These are phyloP conservation scores for Gymnothorax javanicus DNA, from an alignment of 2,797 vertebrate genomes.

Conservation along the genomic window DNA sequence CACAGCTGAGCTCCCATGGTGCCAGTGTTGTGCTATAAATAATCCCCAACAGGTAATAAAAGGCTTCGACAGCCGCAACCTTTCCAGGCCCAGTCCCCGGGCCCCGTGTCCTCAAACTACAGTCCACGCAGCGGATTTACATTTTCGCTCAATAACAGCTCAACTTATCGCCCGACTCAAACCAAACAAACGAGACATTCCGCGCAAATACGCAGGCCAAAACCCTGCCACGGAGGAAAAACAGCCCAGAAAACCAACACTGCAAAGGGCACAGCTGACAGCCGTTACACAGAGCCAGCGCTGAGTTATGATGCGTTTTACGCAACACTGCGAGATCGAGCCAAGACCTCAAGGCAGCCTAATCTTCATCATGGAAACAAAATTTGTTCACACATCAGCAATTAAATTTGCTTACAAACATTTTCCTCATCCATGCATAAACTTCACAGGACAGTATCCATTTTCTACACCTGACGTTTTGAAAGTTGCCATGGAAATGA, in stretches of 20 bases:
- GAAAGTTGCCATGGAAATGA: neutral
- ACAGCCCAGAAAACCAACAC: neutral
- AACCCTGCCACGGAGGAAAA: neutral
- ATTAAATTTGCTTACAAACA: neutral
- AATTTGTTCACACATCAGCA: neutral
- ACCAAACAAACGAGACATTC: neutral
- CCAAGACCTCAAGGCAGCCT: neutral
- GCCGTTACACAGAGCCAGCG: too few relatives aligned
- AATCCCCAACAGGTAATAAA: conserved; percentile 76
- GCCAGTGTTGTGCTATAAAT: conserved; percentile 67
- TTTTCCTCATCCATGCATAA: neutral
- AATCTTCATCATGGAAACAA: neutral
- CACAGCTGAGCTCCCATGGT: conserved; percentile 65
- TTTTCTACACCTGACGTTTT: neutral
- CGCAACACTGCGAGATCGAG: too few relatives aligned
- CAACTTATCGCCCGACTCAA: neutral
- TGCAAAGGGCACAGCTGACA: neutral
- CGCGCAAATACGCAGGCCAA: neutral
- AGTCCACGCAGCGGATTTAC: neutral
- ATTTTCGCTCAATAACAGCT: neutral
- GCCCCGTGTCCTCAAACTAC: neutral
- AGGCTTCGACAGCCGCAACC: conserved; percentile 63
- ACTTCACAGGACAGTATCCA: neutral
- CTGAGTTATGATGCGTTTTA: too few relatives aligned
- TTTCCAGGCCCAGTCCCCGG: conserved; percentile 40